These are phyloP conservation scores for Drosophila baimaii DNA, from an alignment of 1,140 invertebrate genomes.

Conservation along the genomic window DNA sequence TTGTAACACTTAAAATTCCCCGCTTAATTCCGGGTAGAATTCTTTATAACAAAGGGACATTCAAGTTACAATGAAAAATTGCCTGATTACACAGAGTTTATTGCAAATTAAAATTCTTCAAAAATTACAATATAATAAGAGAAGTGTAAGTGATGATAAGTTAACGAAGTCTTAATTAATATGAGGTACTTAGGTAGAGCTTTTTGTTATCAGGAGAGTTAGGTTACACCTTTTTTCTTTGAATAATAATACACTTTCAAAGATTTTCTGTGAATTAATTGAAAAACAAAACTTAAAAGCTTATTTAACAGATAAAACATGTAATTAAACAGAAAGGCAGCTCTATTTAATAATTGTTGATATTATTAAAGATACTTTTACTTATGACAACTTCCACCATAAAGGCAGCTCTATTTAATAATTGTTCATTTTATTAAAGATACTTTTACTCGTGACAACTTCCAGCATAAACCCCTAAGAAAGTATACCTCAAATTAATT, in stretches of 20 bases:
- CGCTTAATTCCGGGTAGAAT: no score
- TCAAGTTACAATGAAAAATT: background rate
- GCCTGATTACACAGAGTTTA: conserved; percentile 4
- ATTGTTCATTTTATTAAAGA: background rate
- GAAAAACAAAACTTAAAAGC: background rate
- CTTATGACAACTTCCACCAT: no score
- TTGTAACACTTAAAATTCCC: conserved; percentile 9
- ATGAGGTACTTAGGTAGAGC: background rate
- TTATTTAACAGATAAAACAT: background rate
- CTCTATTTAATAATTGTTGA: background rate
- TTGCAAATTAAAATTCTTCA: background rate
- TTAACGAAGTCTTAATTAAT: background rate
- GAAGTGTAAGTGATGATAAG: background rate
- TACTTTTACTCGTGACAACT: background rate
- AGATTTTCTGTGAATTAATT: background rate
- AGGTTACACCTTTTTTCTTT: no score
- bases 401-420: background rate
- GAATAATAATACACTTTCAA: no score
- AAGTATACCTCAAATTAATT: background rate
- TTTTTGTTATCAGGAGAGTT: no score
- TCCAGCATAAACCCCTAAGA: no score
- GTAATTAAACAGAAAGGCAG: no score
- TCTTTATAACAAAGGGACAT: conserved; percentile 1
- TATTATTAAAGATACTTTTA: background rate
- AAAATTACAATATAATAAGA: background rate